Evolutionary conservation across 1,140 invertebrate species (phyloP).

Genomic region (Asbolus verrucosus): DNA sequence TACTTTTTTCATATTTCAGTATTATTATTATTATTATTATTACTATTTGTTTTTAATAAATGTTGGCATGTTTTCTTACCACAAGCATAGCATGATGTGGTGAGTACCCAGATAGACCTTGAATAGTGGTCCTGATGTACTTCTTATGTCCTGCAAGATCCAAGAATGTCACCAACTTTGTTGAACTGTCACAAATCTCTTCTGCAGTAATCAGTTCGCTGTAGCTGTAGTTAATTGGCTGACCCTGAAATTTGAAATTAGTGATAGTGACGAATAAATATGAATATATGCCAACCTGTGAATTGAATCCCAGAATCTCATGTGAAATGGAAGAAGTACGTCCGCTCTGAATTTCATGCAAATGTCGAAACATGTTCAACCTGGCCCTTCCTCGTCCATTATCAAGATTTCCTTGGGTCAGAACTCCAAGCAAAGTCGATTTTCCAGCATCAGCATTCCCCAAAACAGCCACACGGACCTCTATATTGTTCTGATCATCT

Average conservation of each 20-base stretch:
- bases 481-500: slow-evolving; percentile 91
- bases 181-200: slow-evolving; percentile 91
- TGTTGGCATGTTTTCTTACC: slow-evolving; percentile 67
- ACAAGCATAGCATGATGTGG: slow-evolving; percentile 96
- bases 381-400: slow-evolving; percentile 95
- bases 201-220: slow-evolving; percentile 92
- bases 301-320: slow-evolving; percentile 96
- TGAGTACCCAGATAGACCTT: slow-evolving; percentile 93
- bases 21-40: no score
- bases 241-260: slow-evolving; percentile 73
- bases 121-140: slow-evolving; percentile 95
- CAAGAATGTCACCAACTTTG: slow-evolving; percentile 94
- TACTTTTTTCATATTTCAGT: no score
- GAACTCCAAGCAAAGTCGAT: slow-evolving; percentile 91
- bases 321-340: slow-evolving; percentile 96
- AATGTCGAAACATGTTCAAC: slow-evolving; percentile 94
- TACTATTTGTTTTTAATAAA: no score
- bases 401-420: slow-evolving; percentile 95
- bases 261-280: slow-evolving; percentile 1
- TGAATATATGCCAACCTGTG: slow-evolving; percentile 66
- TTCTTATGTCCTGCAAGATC: slow-evolving; percentile 97
- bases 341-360: slow-evolving; percentile 97
- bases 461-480: slow-evolving; percentile 91
- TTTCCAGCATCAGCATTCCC: slow-evolving; percentile 95
- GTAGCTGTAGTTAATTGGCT: slow-evolving; percentile 86